phyloP scores from a whole-genome alignment of 2,797 vertebrate genomes.

The Tympanoctomys barrerae region DNA sequence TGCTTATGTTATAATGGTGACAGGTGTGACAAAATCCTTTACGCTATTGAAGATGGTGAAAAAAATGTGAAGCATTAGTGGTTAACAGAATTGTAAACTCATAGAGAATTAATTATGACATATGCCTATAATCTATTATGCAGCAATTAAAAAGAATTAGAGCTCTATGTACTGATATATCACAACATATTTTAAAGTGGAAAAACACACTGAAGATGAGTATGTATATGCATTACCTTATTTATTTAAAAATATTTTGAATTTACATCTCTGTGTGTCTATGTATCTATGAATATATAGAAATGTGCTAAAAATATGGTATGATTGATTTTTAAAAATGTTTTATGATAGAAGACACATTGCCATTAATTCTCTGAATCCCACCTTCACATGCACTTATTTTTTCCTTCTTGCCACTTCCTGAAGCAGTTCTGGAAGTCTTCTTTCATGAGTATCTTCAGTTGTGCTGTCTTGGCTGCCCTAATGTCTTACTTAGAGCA shows the following conservation, averaged over 20 bases:
- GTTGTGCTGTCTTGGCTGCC: not conserved
- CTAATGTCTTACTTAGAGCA: too few relatives aligned
- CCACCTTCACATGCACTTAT: too few relatives aligned
- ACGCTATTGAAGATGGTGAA: not conserved
- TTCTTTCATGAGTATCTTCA: not conserved
- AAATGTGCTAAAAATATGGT: not conserved
- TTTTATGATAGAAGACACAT: too few relatives aligned
- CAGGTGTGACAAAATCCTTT: not conserved
- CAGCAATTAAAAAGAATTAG: not conserved
- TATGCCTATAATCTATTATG: not conserved
- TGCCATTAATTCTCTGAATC: too few relatives aligned
- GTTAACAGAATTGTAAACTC: slow-evolving; percentile 32
- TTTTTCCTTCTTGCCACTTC: not conserved
- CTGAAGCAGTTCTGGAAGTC: not conserved
- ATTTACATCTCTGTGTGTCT: not conserved
- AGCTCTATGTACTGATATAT: not conserved
- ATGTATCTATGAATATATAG: not conserved
- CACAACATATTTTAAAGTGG: not conserved
- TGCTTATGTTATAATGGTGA: not conserved
- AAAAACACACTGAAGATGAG: slow-evolving; percentile 51
- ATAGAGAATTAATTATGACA: not conserved
- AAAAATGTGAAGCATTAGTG: not conserved
- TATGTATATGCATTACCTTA: not conserved
- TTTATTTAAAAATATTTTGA: not conserved
- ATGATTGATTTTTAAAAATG: not conserved